Base-by-base conservation (phyloP, 2,888 invertebrate species). In the Allolobophora icterica region DNA sequence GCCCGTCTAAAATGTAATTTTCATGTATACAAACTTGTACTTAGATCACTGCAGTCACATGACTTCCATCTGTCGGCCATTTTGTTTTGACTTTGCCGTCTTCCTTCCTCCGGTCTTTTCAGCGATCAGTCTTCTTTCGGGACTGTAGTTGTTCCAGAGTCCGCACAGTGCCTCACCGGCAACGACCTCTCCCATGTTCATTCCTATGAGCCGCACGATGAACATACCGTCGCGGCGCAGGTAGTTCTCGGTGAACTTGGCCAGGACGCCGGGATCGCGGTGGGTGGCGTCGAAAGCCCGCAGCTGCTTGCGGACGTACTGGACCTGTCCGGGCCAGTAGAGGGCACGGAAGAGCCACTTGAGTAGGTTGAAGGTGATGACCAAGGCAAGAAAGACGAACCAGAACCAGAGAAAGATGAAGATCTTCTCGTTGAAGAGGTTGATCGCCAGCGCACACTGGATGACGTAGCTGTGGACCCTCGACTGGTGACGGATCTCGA, bases 401-500 rank as follows among this genome's bases (percentile, higher is more conserved):
- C 94, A 94, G 92, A 94, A 94, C 94, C 94, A 94, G 38, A 94
- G 92, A 92, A 94, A 94, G 90, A 94, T 92, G 92, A 93, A 94
- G 90, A 94, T 94, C 90, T 94, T 94, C 91, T 93, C 94, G 92
- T 94, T 94, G 92, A 94, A 94, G 52, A 94, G 93, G 91, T 94
- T 94, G 89, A 94, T 93, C 8, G 93, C 92, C 21, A 94, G 93
- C 21, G 93, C 93, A 91, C 94, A 94, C 92, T 94, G 94, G 58
- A 94, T 93, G 38, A 93, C 92, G 92, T 93, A 94, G 42, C 91
- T 91, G 90, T 93, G 93, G 24, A 93, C 89, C n/a, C 93, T 91
- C 11, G 93, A 93, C 45, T 94, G 93, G 90, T 92, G 92, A 33
- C 94, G 92, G 90, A 95, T 94, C 91, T 94, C 94, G 92, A 95